Base-by-base conservation (phyloP, 2,113 vertebrate genomes). In the Macrotus californicus region DNA sequence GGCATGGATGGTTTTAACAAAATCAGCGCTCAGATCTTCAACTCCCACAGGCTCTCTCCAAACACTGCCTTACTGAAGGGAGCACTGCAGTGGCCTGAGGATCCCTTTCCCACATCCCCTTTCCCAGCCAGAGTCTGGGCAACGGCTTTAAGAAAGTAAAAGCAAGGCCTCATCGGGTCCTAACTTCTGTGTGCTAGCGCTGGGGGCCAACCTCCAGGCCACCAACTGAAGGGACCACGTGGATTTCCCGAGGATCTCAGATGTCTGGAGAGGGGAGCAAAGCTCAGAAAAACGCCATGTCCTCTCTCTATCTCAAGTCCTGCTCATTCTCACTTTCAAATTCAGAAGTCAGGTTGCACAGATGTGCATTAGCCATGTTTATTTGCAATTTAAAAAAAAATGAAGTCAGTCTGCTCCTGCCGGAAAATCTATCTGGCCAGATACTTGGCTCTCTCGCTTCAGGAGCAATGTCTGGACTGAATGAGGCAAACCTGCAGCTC, bases 381-480 rank as follows among this genome's bases (percentile, higher is more conserved):
- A 43, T 41, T 69, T 24, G 15, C 64, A 69, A 26, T 50, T 77
- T 7, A 61, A 69, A 56, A 85, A 36, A 67, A 91, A 73, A 80
- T 72, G 54, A n/a, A 73, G n/a, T 83, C 84, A 81, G 59, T 39
- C 31, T 91, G 79, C 72, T 85, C 26, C 77, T 75, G 18, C 72
- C 11, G 69, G 67, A 95, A 34, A 67, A 29, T 50, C 22, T 72
- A 50, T 46, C 43, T 89, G 61, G 24, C 36, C 56, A 61, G 11
- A 46, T n/a, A 75, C n/a, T 81, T 89, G n/a, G 61, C n/a, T 81
- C 52, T 67, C 34, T 95, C 15, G 29, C 13, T 84, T 87, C 61
- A 46, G 24, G 13, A 85, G 36, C 31, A 89, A 50, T 14, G 22
- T 61, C 76, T 88, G 72, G 69, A 15, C 41, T 24, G 50, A 95